These are phyloP conservation scores for Atherinosoma microstoma DNA, from an alignment of 2,797 vertebrate genomes.

Conservation along the genomic window DNA sequence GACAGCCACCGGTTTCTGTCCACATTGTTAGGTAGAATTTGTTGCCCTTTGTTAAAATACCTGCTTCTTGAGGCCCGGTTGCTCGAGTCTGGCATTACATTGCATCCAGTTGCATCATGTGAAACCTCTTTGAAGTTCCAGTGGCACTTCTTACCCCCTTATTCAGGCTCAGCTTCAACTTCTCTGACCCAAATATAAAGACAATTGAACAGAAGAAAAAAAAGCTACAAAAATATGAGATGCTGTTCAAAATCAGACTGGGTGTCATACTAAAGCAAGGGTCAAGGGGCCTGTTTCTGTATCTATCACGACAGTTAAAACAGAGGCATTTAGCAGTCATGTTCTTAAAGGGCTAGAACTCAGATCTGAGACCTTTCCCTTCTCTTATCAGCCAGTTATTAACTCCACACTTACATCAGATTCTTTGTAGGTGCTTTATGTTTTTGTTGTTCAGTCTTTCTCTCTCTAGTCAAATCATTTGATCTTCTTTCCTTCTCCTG, in stretches of 20 bases:
- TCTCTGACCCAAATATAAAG: slow-evolving; percentile 76
- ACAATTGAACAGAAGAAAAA: slow-evolving; percentile 43
- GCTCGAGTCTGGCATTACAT: slow-evolving; percentile 67
- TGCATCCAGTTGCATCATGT: slow-evolving; percentile 81
- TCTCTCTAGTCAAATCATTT: slow-evolving; percentile 37
- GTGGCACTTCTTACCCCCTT: slow-evolving; percentile 76
- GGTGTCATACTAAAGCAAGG: slow-evolving; percentile 30
- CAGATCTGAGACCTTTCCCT: slow-evolving; percentile 45
- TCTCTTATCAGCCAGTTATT: slow-evolving; percentile 56
- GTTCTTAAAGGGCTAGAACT: slow-evolving; percentile 31
- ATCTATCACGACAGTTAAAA: slow-evolving; percentile 20
- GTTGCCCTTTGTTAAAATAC: slow-evolving; percentile 69
- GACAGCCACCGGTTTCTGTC: slow-evolving; percentile 65
- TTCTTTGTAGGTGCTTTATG: slow-evolving; percentile 31
- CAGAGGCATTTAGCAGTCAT: slow-evolving; percentile 22
- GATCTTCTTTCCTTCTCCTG: slow-evolving; percentile 16
- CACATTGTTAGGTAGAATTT: slow-evolving; percentile 57
- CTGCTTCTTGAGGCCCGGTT: slow-evolving; percentile 71
- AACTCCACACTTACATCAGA: slow-evolving; percentile 32
- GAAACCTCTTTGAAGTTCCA: slow-evolving; percentile 79
- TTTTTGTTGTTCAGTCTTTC: slow-evolving; percentile 38
- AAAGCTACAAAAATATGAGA: slow-evolving; percentile 14
- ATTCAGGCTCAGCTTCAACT: slow-evolving; percentile 64
- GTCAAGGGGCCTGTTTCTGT: slow-evolving; percentile 31
- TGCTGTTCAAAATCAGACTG: slow-evolving; percentile 38